Conservation (phyloP, 2,888 invertebrate genomes). For the Drosophila nr. fundita region DNA sequence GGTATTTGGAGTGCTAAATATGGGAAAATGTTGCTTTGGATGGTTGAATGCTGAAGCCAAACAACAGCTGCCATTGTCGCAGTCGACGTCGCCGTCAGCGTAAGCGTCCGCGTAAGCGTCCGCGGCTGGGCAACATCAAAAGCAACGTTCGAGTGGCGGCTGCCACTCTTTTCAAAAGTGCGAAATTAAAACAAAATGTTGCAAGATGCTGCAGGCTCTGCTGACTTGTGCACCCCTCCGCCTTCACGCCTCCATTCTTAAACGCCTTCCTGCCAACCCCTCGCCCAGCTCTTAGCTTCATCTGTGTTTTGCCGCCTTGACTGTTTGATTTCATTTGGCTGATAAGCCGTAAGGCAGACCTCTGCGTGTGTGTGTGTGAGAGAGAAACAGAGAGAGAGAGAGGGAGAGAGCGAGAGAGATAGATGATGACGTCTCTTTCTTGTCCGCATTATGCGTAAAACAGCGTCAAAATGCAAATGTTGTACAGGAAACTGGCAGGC, state of each 20-base stretch:
- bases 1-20: slow-evolving; percentile 14
- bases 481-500: slow-evolving; percentile 67
- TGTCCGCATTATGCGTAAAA: slow-evolving; percentile 72
- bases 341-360: slow-evolving; percentile 56
- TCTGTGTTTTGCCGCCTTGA: slow-evolving; percentile 40
- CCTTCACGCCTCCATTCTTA: neutral
- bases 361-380: neutral
- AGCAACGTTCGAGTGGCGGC: slow-evolving; percentile 70
- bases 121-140: slow-evolving; percentile 66
- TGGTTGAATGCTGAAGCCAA: slow-evolving; percentile 41
- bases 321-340: slow-evolving; percentile 67
- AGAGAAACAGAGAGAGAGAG: neutral
- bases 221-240: slow-evolving; percentile 31
- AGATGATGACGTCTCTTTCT: slow-evolving; percentile 26
- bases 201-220: slow-evolving; percentile 72
- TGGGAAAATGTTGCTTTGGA: slow-evolving; percentile 25
- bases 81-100: slow-evolving; percentile 6
- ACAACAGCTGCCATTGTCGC: slow-evolving; percentile 56
- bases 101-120: slow-evolving; percentile 15
- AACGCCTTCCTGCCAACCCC: neutral
- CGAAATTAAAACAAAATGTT: slow-evolving; percentile 79
- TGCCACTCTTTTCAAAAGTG: slow-evolving; percentile 76
- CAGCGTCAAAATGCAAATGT: slow-evolving; percentile 77
- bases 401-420: neutral
- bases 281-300: slow-evolving; percentile 5